phyloP scores from a whole-genome alignment of 2,888 invertebrate genomes.

The Branchipolynoe longqiensis region DNA sequence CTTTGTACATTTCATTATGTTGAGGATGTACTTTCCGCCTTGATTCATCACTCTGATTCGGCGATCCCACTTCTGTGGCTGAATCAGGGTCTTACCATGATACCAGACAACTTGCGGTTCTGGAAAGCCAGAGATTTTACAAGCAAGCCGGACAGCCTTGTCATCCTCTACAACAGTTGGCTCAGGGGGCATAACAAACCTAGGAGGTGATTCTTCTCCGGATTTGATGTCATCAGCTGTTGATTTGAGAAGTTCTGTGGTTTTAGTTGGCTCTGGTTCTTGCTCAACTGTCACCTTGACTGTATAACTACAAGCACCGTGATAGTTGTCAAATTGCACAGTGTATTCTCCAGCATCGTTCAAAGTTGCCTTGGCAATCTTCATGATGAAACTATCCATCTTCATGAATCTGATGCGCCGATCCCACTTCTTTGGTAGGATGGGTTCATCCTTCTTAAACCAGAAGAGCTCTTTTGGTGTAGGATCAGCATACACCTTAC shows the following conservation, averaged over 20 bases:
- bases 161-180: slow-evolving; percentile 49
- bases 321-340: slow-evolving; percentile 41
- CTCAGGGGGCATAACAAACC: slow-evolving; percentile 53
- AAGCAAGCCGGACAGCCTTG: slow-evolving; percentile 59
- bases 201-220: slow-evolving; percentile 20
- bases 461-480: slow-evolving; percentile 74
- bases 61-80: slow-evolving; percentile 62
- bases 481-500: slow-evolving; percentile 60
- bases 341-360: slow-evolving; percentile 56
- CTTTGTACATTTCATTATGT: slow-evolving; percentile 12
- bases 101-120: slow-evolving; percentile 77
- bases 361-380: slow-evolving; percentile 25
- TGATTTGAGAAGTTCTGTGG: slow-evolving; percentile 9
- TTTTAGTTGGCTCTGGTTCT: neutral
- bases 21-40: slow-evolving; percentile 11
- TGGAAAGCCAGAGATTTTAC: slow-evolving; percentile 60
- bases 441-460: slow-evolving; percentile 72
- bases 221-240: neutral
- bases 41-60: slow-evolving; percentile 15
- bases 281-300: neutral
- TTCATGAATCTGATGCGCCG: slow-evolving; percentile 15
- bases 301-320: slow-evolving; percentile 20
- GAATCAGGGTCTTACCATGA: slow-evolving; percentile 70
- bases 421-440: slow-evolving; percentile 64
- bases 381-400: slow-evolving; percentile 21